phyloP scores from a whole-genome alignment of 2,113 vertebrate genomes.

The Brachypodius melanocephalos region DNA sequence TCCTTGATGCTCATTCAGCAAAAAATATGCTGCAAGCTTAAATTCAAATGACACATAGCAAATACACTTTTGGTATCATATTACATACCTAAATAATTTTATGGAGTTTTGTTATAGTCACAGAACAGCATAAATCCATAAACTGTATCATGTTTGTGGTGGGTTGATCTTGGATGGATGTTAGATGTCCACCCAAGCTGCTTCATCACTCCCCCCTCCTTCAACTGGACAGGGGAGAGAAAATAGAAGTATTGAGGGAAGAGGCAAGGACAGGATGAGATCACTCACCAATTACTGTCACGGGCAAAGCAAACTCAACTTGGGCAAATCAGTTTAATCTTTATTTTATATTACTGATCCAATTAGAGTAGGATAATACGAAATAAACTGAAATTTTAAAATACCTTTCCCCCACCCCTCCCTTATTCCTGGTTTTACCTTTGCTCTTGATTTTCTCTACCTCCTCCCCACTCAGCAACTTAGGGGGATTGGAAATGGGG shows the following conservation, averaged over 20 bases:
- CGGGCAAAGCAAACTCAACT: neutral
- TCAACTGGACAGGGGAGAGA: neutral
- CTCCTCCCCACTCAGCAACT: neutral
- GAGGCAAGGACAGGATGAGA: neutral
- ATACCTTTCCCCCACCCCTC: neutral
- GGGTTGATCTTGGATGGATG: neutral
- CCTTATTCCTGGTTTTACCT: neutral
- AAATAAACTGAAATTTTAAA: neutral
- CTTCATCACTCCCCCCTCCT: neutral
- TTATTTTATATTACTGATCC: neutral
- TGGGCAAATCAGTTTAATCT: neutral
- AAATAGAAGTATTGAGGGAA: neutral
- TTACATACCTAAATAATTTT: neutral
- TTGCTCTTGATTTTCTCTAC: neutral
- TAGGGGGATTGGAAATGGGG: neutral
- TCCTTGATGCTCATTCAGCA: neutral
- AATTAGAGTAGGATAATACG: neutral
- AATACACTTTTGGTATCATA: neutral
- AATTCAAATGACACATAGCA: neutral
- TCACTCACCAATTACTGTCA: neutral
- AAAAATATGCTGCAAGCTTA: neutral
- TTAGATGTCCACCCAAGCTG: neutral
- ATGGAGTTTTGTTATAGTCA: neutral
- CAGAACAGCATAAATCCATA: neutral
- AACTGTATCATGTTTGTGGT: neutral